phyloP scores from a whole-genome alignment of 92 coral and sea anemone species.

The Palythoa grandis region DNA sequence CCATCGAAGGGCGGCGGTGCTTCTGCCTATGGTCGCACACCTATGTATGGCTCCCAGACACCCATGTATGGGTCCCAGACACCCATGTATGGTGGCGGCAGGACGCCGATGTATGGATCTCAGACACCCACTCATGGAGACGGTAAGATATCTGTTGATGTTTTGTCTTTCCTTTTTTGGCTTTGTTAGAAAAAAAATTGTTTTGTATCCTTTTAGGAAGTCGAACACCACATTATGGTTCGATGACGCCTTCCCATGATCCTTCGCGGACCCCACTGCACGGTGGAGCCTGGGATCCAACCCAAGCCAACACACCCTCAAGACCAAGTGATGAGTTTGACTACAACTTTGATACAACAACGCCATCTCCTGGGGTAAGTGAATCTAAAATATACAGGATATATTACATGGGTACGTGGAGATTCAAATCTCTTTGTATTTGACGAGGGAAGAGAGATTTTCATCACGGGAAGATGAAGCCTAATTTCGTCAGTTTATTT shows the following conservation, averaged over 20 bases:
- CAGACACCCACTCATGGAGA: conserved; percentile 99
- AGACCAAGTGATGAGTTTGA: conserved; percentile 90
- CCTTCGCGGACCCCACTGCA: conserved; percentile 98
- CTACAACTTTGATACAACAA: conserved; percentile 90
- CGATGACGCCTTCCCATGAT: conserved; percentile 99
- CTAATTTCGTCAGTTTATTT: too few relatives aligned
- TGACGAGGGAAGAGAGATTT: too few relatives aligned
- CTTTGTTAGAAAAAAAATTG: too few relatives aligned
- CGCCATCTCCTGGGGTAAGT: conserved; percentile 98
- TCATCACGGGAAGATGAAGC: too few relatives aligned
- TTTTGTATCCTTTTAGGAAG: conserved; percentile 66
- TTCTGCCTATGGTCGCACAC: conserved; percentile 74
- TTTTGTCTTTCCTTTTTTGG: background rate
- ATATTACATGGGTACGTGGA: too few relatives aligned
- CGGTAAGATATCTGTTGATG: conserved; percentile 61
- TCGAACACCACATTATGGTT: conserved; percentile 99
- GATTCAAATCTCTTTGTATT: too few relatives aligned
- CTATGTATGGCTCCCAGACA: conserved; percentile 98
- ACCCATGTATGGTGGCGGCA: conserved; percentile 90
- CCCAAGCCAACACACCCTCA: conserved; percentile 97
- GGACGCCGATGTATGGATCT: conserved; percentile 99
- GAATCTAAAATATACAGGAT: background rate
- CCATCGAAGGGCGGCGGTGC: conserved; percentile 87
- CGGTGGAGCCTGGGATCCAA: conserved; percentile 99
- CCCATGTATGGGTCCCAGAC: conserved; percentile 99